Base-by-base conservation (phyloP, 2,888 invertebrate species). In the Andrena praecox region DNA sequence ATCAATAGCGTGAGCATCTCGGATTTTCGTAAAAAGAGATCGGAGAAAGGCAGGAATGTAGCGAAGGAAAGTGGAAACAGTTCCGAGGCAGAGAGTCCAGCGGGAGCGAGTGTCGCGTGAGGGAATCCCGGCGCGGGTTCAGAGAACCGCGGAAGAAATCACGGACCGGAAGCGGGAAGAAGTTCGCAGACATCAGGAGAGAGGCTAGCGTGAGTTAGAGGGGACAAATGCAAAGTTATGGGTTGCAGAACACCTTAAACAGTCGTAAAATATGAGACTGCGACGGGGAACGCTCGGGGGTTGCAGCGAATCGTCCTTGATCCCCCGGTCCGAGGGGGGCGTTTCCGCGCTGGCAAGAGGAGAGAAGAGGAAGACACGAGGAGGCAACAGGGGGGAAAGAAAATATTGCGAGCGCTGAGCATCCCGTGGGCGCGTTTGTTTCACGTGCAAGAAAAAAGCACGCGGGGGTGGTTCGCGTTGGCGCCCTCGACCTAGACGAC, bases 251-350 rank as follows among this genome's bases (percentile, higher is more conserved):
- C 82, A 85, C 84, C 79, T 87, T 84, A 81, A 90, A 85, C 79
- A 81, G 82, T 74, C 84, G 82, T 85, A 87, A 90, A 89, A 89
- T 89, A 89, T 82, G 87, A 88, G 82, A 82, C 82, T 85, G 82
- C 81, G 82, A 82, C 80, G 77, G 64, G 73, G 73, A 73, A 56
- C 70, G 74, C 69, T 50, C 20, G 69, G 50, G 70, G 70, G 74
- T 29, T 82, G 80, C 82, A 63, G 31, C 54, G 56, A 48, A 42
- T 27, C 50, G 16, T n/a, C 54, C 48, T 31, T 12, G 63, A 12
- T 6, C 29, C 29, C 20, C n/a, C 54, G 56, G n/a, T 7, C 20
- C 24, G 35, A 16, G 31, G 68, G 24, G 31, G 31, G 56, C 54
- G 62, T 63, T 68, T 42, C 73, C 50, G 70, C 12, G 67, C 52